A percentile compares a stretch with the other conserved stretches of the same genome.
These are phyloP conservation scores for Hirundichthys speculiger DNA, from an alignment of 2,113 vertebrate species.

Conservation along the genomic window DNA sequence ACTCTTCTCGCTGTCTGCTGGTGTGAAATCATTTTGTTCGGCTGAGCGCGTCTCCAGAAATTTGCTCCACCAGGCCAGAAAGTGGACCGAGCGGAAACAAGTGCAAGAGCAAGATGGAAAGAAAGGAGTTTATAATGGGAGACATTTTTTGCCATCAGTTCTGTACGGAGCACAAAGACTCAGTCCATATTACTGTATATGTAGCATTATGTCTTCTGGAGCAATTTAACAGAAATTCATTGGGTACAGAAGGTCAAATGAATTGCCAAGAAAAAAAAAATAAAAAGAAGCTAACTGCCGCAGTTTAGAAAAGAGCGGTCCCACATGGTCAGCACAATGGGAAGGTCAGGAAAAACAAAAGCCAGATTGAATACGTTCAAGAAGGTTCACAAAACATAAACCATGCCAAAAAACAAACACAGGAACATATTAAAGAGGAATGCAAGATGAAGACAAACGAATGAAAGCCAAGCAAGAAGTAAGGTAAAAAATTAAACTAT, in stretches of 20 bases:
- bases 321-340: neutral
- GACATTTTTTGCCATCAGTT: conserved; percentile 40
- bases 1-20: conserved; percentile 54
- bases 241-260: conserved; percentile 45
- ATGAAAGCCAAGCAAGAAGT: neutral
- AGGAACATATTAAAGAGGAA: neutral
- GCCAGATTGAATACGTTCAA: conserved; percentile 1
- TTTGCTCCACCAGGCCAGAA: conserved; percentile 53
- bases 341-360: neutral
- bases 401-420: neutral
- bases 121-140: conserved; percentile 41
- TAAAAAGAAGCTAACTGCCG: conserved; percentile 27
- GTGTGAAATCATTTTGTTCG: conserved; percentile 70
- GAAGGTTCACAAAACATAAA: neutral
- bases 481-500: neutral
- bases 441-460: neutral
- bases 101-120: conserved; percentile 35
- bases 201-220: conserved; percentile 32
- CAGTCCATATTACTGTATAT: conserved; percentile 10
- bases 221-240: conserved; percentile 47
- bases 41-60: conserved; percentile 71
- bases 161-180: conserved; percentile 43
- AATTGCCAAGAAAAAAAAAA: conserved; percentile 35
- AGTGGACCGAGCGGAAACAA: conserved; percentile 42
- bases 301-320: conserved; percentile 14